These are phyloP conservation scores for Bubo bubo DNA, from an alignment of 2,113 vertebrate genomes.

Conservation along the genomic window DNA sequence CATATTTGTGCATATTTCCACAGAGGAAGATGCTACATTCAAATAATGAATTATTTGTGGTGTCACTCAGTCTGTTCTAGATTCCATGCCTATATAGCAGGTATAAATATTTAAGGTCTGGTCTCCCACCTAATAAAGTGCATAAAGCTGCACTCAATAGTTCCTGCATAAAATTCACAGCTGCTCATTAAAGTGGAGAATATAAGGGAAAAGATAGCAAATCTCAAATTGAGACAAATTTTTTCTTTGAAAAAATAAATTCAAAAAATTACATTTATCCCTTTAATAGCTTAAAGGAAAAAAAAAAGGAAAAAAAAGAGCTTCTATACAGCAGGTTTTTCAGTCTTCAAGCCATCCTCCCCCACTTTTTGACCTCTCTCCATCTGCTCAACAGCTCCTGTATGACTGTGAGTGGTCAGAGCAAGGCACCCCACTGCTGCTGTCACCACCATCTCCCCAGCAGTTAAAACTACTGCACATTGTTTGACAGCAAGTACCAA, in stretches of 20 bases:
- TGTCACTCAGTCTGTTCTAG: neutral
- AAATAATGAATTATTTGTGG: neutral
- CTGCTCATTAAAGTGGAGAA: neutral
- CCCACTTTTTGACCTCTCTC: neutral
- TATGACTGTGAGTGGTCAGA: neutral
- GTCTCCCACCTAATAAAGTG: neutral
- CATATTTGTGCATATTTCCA: neutral
- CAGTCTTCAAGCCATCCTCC: neutral
- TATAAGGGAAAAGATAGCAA: neutral
- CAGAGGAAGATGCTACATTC: neutral
- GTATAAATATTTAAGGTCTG: neutral
- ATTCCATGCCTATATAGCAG: neutral
- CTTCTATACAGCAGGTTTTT: neutral
- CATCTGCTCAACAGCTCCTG: neutral
- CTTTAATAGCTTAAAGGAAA: neutral
- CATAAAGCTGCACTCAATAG: neutral
- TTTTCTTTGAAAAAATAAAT: neutral
- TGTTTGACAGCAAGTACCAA: neutral
- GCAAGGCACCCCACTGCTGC: neutral
- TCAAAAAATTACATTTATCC: neutral
- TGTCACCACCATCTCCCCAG: neutral
- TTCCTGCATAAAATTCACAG: neutral
- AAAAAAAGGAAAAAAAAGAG: neutral
- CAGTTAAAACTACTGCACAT: neutral
- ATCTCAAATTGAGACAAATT: neutral